Evolutionary conservation across 1,140 invertebrate species (phyloP).

Genomic region (Drosophila triauraria): DNA sequence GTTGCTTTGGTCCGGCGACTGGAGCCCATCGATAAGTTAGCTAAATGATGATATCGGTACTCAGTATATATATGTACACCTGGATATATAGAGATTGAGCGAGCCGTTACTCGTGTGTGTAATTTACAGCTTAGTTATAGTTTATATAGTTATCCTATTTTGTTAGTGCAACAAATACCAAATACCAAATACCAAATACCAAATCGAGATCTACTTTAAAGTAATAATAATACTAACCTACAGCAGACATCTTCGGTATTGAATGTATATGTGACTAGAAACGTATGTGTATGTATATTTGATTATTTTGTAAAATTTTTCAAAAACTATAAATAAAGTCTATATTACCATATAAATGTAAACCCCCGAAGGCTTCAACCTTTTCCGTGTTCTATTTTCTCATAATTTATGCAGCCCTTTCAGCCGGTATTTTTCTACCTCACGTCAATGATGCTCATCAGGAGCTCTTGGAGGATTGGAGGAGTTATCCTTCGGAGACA

Average conservation of each 20-base stretch:
- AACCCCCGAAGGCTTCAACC: constrained; percentile 26
- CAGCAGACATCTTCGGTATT: constrained; percentile 75
- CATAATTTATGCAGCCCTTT: constrained; percentile 42
- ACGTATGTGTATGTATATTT: constrained; percentile 83
- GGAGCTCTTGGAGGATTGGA: constrained; percentile 7
- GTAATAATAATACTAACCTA: constrained; percentile 59
- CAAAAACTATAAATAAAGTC: constrained; percentile 84
- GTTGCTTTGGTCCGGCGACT: constrained; percentile 56
- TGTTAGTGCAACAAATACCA: constrained; percentile 55
- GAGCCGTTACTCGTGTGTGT: constrained; percentile 70
- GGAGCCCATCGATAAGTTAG: constrained; percentile 61
- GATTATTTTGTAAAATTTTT: constrained; percentile 84
- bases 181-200: constrained; percentile 22
- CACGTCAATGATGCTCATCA: constrained; percentile 47
- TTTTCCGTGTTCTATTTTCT: constrained; percentile 29
- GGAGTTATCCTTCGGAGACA: constrained; percentile 13
- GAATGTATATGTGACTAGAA: constrained; percentile 83
- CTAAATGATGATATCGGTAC: constrained; percentile 46
- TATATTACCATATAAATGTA: constrained; percentile 84
- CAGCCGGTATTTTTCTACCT: constrained; percentile 20
- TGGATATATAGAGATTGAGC: constrained; percentile 45
- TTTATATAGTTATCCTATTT: constrained; percentile 56
- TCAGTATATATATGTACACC: constrained; percentile 39
- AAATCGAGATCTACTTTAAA: constrained; percentile 52
- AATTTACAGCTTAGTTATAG: constrained; percentile 69